Evolutionary conservation across 2,113 vertebrate genomes (phyloP).

Genomic region (Otus sunia): DNA sequence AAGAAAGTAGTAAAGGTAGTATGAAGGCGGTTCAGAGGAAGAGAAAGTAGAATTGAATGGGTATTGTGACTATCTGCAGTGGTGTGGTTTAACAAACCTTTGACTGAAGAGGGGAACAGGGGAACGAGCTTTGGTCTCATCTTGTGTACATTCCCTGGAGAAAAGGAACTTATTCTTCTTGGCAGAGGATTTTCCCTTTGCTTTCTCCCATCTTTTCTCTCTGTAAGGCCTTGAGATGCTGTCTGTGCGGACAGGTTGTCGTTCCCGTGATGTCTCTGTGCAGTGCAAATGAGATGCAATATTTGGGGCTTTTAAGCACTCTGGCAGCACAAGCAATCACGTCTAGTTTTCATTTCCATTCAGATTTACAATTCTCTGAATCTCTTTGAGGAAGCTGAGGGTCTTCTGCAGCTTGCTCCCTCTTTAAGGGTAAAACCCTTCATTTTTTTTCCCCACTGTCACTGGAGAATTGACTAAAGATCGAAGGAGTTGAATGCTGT

Average conservation of each 20-base stretch:
- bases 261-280: fast-evolving
- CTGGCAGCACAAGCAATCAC: background rate
- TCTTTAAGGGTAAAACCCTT: background rate
- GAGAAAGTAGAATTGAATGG: background rate
- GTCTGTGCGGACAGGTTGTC: background rate
- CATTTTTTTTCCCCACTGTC: background rate
- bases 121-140: background rate
- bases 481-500: background rate
- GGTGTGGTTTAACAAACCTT: background rate
- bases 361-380: background rate
- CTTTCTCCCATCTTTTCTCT: background rate
- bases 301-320: background rate
- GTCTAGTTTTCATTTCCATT: background rate
- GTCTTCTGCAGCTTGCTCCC: background rate
- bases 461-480: background rate
- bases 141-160: background rate
- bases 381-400: background rate
- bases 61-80: background rate
- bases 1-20: background rate
- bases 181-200: background rate
- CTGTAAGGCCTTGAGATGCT: background rate
- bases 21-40: background rate
- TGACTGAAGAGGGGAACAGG: background rate
- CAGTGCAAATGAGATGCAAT: background rate
- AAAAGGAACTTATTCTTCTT: background rate